A percentile compares a stretch with the other conserved stretches of the same genome.
These are phyloP conservation scores for Nibea coibor DNA, from an alignment of 2,113 vertebrate species.

Conservation along the genomic window DNA sequence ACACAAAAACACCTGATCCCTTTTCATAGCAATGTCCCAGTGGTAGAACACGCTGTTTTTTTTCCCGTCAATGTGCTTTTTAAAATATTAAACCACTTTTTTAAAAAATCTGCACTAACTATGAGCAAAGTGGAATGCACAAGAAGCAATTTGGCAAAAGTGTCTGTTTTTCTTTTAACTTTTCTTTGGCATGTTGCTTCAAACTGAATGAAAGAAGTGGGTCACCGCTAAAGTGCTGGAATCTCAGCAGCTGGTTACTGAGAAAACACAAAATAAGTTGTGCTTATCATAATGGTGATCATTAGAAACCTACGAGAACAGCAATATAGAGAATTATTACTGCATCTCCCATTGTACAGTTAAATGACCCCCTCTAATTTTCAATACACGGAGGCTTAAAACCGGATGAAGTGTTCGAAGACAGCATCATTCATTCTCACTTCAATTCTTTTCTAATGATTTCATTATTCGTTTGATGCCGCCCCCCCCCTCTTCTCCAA, in stretches of 20 bases:
- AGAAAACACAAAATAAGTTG: conserved; percentile 25
- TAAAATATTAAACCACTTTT: background rate
- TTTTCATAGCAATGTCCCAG: background rate
- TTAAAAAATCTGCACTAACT: background rate
- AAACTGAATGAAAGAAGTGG: conserved; percentile 45
- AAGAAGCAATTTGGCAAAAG: conserved; percentile 18
- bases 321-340: background rate
- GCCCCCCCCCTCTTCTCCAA: conserved; percentile 28
- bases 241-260: conserved; percentile 11
- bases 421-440: conserved; percentile 69
- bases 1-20: background rate
- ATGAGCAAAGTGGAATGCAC: conserved; percentile 1
- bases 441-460: conserved; percentile 74
- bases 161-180: background rate
- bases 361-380: conserved; percentile 35
- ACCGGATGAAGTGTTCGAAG: conserved; percentile 42
- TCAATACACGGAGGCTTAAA: conserved; percentile 24
- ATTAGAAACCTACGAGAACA: conserved; percentile 18
- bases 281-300: conserved; percentile 22
- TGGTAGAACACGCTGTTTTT: background rate
- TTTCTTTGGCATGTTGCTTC: conserved; percentile 6
- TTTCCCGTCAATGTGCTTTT: background rate
- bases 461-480: conserved; percentile 66
- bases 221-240: conserved; percentile 30
- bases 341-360: background rate